Evolutionary conservation across 2,113 vertebrate species (phyloP).

Genomic region (Bos taurus): DNA sequence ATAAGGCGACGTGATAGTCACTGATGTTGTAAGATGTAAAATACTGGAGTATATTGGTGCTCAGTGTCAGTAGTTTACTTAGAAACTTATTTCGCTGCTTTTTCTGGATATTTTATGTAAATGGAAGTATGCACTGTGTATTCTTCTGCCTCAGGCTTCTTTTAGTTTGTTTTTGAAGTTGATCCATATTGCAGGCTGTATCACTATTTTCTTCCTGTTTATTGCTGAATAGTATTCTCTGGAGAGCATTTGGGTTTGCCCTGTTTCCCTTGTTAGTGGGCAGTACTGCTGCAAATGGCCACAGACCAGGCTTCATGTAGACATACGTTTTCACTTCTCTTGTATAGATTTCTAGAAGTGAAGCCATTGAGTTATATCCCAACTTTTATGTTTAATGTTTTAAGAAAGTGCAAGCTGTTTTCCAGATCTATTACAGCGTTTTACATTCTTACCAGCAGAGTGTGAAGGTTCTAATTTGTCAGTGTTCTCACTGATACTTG

Average conservation of each 20-base stretch:
- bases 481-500: background rate
- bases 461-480: background rate
- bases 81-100: background rate
- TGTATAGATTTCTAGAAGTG: constrained; percentile 14
- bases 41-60: background rate
- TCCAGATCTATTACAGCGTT: background rate
- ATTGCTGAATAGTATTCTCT: background rate
- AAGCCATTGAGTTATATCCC: background rate
- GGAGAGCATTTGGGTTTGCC: background rate
- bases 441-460: background rate
- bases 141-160: background rate
- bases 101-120: background rate
- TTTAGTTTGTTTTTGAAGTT: background rate
- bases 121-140: background rate
- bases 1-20: background rate
- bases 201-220: background rate
- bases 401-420: background rate
- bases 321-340: constrained; percentile 16
- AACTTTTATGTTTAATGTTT: constrained; percentile 20
- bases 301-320: background rate
- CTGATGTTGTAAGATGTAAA: background rate
- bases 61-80: background rate
- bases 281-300: background rate
- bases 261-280: background rate
- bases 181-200: background rate